phyloP scores from a whole-genome alignment of 2,888 invertebrate species.

The Luffia ferchaultella region DNA sequence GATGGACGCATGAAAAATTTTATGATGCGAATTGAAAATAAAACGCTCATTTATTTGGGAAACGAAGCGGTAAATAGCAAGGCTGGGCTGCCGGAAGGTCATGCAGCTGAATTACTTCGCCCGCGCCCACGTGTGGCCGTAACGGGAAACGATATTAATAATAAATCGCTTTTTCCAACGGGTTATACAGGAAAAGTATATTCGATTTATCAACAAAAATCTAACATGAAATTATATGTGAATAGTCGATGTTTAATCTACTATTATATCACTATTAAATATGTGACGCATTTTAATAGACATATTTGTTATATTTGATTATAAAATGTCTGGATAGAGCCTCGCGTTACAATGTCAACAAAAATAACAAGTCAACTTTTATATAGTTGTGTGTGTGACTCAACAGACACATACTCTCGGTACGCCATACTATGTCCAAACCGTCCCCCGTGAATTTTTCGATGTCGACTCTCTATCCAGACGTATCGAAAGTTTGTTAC shows the following conservation, averaged over 20 bases:
- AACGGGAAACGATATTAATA: not conserved
- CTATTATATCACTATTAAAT: not conserved
- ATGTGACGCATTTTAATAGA: not conserved
- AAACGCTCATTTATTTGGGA: constrained; percentile 8
- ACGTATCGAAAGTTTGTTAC: too few species aligned
- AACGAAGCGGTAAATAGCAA: constrained; percentile 8
- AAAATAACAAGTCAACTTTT: too few species aligned
- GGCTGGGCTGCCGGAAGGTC: not conserved
- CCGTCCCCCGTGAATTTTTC: too few species aligned
- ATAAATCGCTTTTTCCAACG: not conserved
- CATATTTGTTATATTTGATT: not conserved
- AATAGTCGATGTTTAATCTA: not conserved
- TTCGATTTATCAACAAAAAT: not conserved
- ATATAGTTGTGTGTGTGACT: too few species aligned
- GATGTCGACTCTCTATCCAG: too few species aligned
- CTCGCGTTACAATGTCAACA: too few species aligned
- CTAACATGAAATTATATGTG: not conserved
- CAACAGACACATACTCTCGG: too few species aligned
- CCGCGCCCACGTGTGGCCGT: not conserved
- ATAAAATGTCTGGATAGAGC: too few species aligned
- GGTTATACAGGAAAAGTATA: not conserved
- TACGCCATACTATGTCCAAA: too few species aligned
- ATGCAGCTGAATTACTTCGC: not conserved
- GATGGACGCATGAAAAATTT: constrained; percentile 3
- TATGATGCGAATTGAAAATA: constrained; percentile 7